Evolutionary conservation across 2,797 vertebrate genomes (phyloP).

Genomic region (Gymnothorax reevesii): DNA sequence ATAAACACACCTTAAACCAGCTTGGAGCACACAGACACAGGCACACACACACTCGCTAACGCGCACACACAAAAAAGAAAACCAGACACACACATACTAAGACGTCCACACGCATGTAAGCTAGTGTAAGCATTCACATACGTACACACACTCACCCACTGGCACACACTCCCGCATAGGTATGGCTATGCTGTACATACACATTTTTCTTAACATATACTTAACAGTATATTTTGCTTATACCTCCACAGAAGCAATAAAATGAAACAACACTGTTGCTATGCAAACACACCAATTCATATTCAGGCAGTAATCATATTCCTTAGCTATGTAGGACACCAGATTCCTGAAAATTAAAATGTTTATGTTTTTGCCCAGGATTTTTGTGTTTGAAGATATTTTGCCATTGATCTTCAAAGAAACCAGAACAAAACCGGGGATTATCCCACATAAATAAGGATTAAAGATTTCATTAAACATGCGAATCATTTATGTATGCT

Average conservation of each 20-base stretch:
- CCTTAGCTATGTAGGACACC: background rate
- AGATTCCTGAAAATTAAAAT: background rate
- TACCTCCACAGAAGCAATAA: background rate
- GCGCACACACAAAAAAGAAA: background rate
- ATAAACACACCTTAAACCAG: no score
- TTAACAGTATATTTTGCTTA: background rate
- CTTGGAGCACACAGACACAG: no score
- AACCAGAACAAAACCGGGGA: conserved; percentile 22
- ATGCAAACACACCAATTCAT: background rate
- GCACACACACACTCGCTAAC: background rate
- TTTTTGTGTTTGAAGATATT: conserved; percentile 13
- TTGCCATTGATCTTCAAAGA: conserved; percentile 15
- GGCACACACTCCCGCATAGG: background rate
- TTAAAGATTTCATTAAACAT: conserved; percentile 20
- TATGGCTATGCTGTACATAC: background rate
- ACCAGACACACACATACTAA: background rate
- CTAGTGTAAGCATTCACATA: background rate
- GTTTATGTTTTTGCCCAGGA: background rate
- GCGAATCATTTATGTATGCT: conserved; percentile 10
- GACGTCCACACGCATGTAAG: no score
- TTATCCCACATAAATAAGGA: conserved; percentile 16
- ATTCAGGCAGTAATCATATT: background rate
- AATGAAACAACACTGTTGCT: conserved; percentile 9
- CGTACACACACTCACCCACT: background rate
- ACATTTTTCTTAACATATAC: background rate